phyloP scores from a whole-genome alignment of 2,888 invertebrate species.

The Scelioninae gen. 2 region DNA sequence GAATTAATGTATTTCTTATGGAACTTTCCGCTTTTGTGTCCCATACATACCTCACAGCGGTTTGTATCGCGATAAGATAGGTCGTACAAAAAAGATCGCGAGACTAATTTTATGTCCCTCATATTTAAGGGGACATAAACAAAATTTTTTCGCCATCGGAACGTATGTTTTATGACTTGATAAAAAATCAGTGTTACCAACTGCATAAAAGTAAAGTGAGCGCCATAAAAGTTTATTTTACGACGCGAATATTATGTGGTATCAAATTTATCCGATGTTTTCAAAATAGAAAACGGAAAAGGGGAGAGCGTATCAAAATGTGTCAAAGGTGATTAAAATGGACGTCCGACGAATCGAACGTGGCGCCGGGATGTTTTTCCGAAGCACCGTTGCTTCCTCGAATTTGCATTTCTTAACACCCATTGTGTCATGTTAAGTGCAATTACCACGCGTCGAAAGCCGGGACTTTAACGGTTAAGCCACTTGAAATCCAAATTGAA shows the following conservation, averaged over 20 bases:
- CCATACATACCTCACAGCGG: slow-evolving; percentile 17
- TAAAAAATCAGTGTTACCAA: neutral
- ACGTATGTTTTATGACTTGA: neutral
- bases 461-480: slow-evolving; percentile 53
- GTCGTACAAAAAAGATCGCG: slow-evolving; percentile 7
- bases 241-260: too few species aligned
- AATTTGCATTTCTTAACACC: slow-evolving; percentile 62
- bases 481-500: slow-evolving; percentile 51
- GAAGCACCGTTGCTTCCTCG: slow-evolving; percentile 62
- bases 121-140: slow-evolving; percentile 9
- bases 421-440: slow-evolving; percentile 62
- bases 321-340: too few species aligned
- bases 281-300: too few species aligned
- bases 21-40: slow-evolving; percentile 13
- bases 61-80: slow-evolving; percentile 27
- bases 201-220: neutral
- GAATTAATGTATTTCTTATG: slow-evolving; percentile 51
- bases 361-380: too few species aligned
- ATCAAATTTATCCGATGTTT: too few species aligned
- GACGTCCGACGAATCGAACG: too few species aligned
- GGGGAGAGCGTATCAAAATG: too few species aligned
- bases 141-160: neutral
- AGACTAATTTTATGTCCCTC: slow-evolving; percentile 1
- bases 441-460: slow-evolving; percentile 60
- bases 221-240: neutral